These are phyloP conservation scores for Erythrolamprus reginae DNA, from an alignment of 2,113 vertebrate species.

Conservation along the genomic window DNA sequence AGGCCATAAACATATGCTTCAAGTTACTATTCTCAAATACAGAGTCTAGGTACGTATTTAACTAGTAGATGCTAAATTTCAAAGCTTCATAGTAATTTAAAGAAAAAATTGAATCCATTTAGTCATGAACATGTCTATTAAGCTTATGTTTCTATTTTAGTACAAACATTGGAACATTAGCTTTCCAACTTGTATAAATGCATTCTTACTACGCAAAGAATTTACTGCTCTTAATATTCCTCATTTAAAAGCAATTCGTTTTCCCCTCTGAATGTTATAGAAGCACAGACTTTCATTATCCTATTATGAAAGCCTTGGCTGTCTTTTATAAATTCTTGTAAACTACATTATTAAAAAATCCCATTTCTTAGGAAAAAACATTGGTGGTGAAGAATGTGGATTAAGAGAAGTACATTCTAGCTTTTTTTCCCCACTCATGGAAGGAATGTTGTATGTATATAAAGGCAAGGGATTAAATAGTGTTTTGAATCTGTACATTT, in stretches of 20 bases:
- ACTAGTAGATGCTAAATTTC: not conserved
- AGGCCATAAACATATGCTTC: not conserved
- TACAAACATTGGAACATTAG: not conserved
- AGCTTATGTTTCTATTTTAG: not conserved
- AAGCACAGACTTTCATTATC: constrained; percentile 10
- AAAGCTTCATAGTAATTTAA: not conserved
- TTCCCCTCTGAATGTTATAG: not conserved
- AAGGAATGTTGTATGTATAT: constrained; percentile 33
- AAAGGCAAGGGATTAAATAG: constrained; percentile 33
- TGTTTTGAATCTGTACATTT: constrained; percentile 18
- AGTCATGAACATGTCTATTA: not conserved
- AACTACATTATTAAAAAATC: constrained; percentile 23
- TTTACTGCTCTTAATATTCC: not conserved
- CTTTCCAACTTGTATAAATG: not conserved
- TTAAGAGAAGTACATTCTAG: constrained; percentile 43
- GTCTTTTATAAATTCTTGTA: constrained; percentile 35
- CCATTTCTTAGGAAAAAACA: constrained; percentile 17
- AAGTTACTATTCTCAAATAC: not conserved
- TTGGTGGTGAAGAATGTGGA: constrained; percentile 30
- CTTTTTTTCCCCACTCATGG: constrained; percentile 52
- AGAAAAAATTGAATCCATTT: not conserved
- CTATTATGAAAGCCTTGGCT: constrained; percentile 19
- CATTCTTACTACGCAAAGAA: not conserved
- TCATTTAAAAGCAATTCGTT: not conserved
- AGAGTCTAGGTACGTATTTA: not conserved